Percentiles rank a stretch among this genome's conserved stretches.
Evolutionary conservation across 2,113 vertebrate species (phyloP).

Genomic region (Cettia cetti): DNA sequence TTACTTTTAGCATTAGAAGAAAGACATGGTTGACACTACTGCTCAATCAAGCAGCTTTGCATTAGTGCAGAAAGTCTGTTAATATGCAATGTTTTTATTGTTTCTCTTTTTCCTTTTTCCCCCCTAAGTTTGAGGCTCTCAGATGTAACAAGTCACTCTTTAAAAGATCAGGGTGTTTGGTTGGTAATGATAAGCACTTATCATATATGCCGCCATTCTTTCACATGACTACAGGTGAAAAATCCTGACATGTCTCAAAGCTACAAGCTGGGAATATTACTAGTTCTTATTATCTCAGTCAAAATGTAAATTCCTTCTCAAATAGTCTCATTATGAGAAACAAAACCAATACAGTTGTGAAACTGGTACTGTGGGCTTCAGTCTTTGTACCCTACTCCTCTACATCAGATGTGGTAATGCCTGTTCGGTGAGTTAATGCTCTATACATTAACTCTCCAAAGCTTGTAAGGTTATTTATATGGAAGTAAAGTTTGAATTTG

Average conservation of each 20-base stretch:
- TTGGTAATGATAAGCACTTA: background rate
- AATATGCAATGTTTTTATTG: conserved; percentile 61
- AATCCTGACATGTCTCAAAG: background rate
- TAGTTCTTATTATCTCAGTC: background rate
- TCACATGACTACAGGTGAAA: background rate
- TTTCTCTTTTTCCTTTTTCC: background rate
- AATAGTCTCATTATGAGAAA: background rate
- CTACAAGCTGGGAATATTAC: background rate
- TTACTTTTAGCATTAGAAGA: conserved; percentile 78
- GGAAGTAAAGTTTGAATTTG: background rate
- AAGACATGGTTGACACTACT: conserved; percentile 72
- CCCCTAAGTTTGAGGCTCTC: background rate
- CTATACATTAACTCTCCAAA: background rate
- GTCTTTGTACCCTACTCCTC: background rate
- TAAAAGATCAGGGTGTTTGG: background rate
- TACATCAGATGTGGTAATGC: background rate
- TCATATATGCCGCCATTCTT: background rate
- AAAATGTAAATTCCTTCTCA: background rate
- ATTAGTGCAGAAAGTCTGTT: conserved; percentile 51
- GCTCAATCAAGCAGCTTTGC: conserved; percentile 67
- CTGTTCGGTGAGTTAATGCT: background rate
- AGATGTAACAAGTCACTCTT: conserved; percentile 14
- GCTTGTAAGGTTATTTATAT: background rate
- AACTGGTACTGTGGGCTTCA: background rate
- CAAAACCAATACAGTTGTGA: background rate